Percentiles rank a stretch among this genome's conserved stretches.
These are phyloP conservation scores for Bilobella aurantiaca DNA, from an alignment of 1,140 invertebrate species.

Conservation along the genomic window DNA sequence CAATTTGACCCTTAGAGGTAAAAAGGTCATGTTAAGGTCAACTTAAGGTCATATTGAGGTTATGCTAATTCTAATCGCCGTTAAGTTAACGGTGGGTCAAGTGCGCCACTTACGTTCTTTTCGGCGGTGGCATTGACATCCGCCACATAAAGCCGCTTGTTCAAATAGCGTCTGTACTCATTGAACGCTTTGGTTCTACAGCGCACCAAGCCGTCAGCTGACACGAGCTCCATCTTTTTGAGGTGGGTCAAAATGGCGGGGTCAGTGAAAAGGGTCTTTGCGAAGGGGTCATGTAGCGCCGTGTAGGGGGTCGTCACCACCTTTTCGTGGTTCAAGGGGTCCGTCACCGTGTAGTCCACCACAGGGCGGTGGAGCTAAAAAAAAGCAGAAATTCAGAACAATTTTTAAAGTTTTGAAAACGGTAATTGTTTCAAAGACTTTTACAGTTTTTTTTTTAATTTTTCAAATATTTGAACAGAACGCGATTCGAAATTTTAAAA, in stretches of 20 bases:
- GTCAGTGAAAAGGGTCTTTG: not conserved
- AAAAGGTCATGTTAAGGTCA: not conserved
- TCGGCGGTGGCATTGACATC: not conserved
- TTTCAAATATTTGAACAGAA: not conserved
- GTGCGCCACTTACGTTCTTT: not conserved
- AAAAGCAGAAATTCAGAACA: not conserved
- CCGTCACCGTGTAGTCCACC: not conserved
- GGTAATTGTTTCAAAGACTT: too few relatives aligned
- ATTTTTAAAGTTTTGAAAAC: too few relatives aligned
- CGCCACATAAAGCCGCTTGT: not conserved
- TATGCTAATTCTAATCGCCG: not conserved
- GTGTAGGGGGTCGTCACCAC: slow-evolving; percentile 7
- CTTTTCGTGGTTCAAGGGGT: slow-evolving; percentile 11
- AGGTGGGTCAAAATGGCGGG: not conserved
- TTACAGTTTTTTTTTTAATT: too few relatives aligned
- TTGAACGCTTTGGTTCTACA: slow-evolving; percentile 5
- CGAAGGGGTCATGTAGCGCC: slow-evolving; percentile 14
- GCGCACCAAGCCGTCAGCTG: not conserved
- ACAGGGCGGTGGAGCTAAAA: slow-evolving; percentile 5
- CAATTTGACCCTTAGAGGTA: not conserved
- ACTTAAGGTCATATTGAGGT: not conserved
- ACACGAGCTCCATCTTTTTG: not conserved
- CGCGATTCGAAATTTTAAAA: not conserved
- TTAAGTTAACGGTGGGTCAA: not conserved
- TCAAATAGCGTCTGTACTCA: slow-evolving; percentile 11